A percentile compares a stretch with the other conserved stretches of the same genome.
Evolutionary conservation across 2,888 invertebrate genomes (phyloP).

Genomic region (Papilio elwesi): DNA sequence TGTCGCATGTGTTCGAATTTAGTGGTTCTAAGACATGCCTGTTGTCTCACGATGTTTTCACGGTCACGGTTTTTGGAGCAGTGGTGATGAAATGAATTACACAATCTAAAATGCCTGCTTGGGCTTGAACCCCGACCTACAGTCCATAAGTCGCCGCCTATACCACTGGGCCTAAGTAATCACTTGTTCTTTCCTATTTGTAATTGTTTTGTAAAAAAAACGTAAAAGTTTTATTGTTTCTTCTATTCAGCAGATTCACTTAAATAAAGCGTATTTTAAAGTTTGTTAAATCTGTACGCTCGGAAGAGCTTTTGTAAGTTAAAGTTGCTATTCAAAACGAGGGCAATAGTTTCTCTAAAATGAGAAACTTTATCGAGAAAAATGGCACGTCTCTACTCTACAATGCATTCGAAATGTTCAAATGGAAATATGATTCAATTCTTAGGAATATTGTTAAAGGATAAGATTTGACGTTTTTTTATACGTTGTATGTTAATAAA

Average conservation of each 20-base stretch:
- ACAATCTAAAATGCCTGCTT: too few species aligned
- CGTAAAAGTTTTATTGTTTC: background rate
- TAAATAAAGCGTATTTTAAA: slow-evolving; percentile 15
- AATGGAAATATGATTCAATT: slow-evolving; percentile 23
- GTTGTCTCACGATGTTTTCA: too few species aligned
- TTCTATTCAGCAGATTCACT: slow-evolving; percentile 12
- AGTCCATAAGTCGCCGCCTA: too few species aligned
- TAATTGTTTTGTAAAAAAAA: background rate
- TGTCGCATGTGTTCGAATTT: too few species aligned
- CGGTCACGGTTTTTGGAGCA: too few species aligned
- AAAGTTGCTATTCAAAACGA: slow-evolving; percentile 32
- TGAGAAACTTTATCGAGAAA: slow-evolving; percentile 30
- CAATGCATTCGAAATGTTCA: slow-evolving; percentile 24
- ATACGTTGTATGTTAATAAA: background rate
- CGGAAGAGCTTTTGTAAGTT: slow-evolving; percentile 16
- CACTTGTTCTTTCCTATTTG: too few species aligned
- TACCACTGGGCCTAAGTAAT: too few species aligned
- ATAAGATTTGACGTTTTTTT: background rate
- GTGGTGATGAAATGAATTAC: too few species aligned
- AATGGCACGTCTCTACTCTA: slow-evolving; percentile 24
- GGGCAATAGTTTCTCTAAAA: slow-evolving; percentile 25
- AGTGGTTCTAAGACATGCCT: too few species aligned
- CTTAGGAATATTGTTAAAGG: slow-evolving; percentile 9
- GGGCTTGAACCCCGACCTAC: too few species aligned
- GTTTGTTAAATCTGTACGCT: slow-evolving; percentile 25